Conservation (phyloP, 1,140 invertebrate species). For the Paracyclopina nana region DNA sequence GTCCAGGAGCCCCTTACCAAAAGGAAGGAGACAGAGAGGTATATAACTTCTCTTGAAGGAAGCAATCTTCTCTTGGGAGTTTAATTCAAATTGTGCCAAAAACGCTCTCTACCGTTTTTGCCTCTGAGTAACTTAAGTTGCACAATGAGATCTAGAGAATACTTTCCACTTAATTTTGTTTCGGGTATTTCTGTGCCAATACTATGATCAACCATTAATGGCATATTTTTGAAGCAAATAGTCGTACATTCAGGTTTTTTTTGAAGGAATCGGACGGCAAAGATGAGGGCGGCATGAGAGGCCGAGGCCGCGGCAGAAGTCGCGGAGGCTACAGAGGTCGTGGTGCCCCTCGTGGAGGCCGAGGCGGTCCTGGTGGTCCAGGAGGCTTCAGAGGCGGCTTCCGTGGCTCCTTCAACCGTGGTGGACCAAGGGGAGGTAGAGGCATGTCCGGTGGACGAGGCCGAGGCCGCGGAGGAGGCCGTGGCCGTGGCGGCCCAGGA, state of each 20-base stretch:
- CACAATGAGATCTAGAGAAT: background rate
- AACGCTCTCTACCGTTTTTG: background rate
- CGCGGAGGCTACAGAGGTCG: constrained; percentile 5
- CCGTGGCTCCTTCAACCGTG: constrained; percentile 20
- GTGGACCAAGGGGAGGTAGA: constrained; percentile 21
- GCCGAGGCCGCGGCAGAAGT: constrained; percentile 13
- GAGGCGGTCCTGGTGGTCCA: background rate
- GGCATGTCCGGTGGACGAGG: constrained; percentile 22
- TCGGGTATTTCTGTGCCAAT: background rate
- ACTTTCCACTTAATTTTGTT: background rate
- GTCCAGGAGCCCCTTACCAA: background rate
- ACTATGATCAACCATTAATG: no score
- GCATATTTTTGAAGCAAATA: no score
- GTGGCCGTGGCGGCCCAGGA: constrained; percentile 20
- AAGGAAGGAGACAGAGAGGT: background rate
- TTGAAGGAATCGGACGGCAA: background rate
- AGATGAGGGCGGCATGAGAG: constrained; percentile 6
- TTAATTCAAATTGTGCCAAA: background rate
- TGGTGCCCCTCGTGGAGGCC: background rate
- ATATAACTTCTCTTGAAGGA: background rate
- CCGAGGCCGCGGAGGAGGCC: constrained; percentile 23
- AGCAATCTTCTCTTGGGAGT: background rate
- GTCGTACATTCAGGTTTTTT: background rate
- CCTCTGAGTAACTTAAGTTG: background rate
- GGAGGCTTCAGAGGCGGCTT: constrained; percentile 1